phyloP scores from a whole-genome alignment of 2,113 vertebrate genomes.

The Hepsetus odoe region DNA sequence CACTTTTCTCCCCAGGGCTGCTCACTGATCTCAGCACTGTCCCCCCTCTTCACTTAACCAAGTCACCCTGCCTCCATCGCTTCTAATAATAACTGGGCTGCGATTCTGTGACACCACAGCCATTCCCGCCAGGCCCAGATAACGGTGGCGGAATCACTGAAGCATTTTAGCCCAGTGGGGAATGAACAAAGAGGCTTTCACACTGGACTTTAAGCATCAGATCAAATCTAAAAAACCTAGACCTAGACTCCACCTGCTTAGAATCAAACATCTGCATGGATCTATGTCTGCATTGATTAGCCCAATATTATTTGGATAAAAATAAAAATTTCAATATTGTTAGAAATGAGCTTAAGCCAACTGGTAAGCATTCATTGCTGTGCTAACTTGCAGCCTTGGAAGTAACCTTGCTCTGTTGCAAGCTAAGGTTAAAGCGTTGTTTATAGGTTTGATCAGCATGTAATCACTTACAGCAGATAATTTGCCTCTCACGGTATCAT shows the following conservation, averaged over 20 bases:
- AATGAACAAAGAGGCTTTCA: background rate
- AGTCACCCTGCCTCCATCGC: background rate
- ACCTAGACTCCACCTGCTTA: background rate
- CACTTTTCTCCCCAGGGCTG: background rate
- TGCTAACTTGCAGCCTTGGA: background rate
- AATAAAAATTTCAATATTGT: background rate
- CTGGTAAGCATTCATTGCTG: background rate
- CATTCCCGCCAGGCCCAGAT: slow-evolving; percentile 12
- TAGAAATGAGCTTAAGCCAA: background rate
- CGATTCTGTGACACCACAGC: slow-evolving; percentile 25
- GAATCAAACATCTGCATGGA: background rate
- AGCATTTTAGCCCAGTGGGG: background rate
- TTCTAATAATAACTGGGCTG: slow-evolving; percentile 36
- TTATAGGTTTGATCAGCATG: slow-evolving; percentile 24
- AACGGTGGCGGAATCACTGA: background rate
- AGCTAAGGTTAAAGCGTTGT: background rate
- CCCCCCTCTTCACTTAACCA: slow-evolving; percentile 12
- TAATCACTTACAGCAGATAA: slow-evolving; percentile 17
- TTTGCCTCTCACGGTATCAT: slow-evolving; percentile 14
- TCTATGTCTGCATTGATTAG: too few species aligned
- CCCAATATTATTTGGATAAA: background rate
- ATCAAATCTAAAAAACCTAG: background rate
- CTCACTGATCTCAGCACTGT: slow-evolving; percentile 11
- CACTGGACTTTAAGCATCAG: background rate
- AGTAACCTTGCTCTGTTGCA: background rate